A percentile compares a stretch with the other conserved stretches of the same genome.
phyloP scores from a whole-genome alignment of 2,113 vertebrate genomes.

The Illadopsis cleaveri region DNA sequence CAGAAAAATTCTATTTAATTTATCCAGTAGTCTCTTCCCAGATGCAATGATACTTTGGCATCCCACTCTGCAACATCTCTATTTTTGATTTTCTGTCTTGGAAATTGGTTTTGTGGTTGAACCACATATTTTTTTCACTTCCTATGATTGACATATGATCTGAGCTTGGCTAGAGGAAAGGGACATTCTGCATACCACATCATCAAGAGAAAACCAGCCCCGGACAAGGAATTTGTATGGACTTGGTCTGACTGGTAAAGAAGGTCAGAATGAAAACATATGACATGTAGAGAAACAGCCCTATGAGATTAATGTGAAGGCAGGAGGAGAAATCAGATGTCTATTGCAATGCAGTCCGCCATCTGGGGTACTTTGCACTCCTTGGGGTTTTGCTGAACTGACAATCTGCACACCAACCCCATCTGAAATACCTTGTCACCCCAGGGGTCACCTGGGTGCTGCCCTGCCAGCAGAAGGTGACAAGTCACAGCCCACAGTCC shows the following conservation, averaged over 20 bases:
- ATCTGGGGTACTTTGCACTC: neutral
- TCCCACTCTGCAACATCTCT: slow-evolving; percentile 57
- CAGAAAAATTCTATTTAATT: slow-evolving; percentile 52
- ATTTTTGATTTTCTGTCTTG: slow-evolving; percentile 72
- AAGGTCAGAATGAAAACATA: neutral
- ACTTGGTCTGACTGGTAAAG: slow-evolving; percentile 39
- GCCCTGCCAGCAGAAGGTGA: neutral
- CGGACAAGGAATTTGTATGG: slow-evolving; percentile 8
- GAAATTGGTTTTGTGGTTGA: slow-evolving; percentile 65
- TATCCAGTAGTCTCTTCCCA: slow-evolving; percentile 50
- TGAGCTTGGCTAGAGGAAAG: slow-evolving; percentile 25
- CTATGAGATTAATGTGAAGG: neutral
- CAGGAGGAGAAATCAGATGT: neutral
- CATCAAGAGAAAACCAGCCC: slow-evolving; percentile 30
- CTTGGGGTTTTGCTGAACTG: neutral
- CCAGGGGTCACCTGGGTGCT: neutral
- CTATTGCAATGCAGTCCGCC: neutral
- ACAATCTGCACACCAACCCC: neutral
- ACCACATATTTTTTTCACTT: slow-evolving; percentile 64
- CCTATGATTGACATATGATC: slow-evolving; percentile 56
- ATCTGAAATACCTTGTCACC: neutral
- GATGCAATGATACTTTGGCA: slow-evolving; percentile 60
- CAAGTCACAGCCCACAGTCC: neutral
- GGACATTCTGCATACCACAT: slow-evolving; percentile 53
- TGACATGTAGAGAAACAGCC: neutral